These are phyloP conservation scores for Phacellophora camtschatica DNA, from an alignment of 30 jellyfish, hydroid and myxozoan genomes.

Conservation along the genomic window DNA sequence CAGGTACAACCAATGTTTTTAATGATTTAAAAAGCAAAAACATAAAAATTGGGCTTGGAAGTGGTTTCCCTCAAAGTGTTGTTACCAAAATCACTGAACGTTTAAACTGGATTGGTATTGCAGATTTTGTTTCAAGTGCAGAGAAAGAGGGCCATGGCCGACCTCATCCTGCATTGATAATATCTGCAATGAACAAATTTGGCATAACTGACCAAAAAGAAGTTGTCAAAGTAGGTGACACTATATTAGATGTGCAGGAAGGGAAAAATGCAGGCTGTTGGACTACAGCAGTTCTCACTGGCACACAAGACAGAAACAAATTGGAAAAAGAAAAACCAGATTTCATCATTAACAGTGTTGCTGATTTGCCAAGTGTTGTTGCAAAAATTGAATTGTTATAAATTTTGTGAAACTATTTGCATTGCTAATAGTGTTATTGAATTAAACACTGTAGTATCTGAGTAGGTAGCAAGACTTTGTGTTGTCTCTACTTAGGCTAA, in stretches of 20 bases:
- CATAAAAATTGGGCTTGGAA: conserved; percentile 48
- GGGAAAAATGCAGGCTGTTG: conserved; percentile 73
- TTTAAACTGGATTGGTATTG: conserved; percentile 28
- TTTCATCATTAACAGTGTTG: conserved; percentile 41
- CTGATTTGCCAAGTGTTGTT: not conserved
- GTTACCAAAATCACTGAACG: conserved; percentile 7
- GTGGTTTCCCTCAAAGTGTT: conserved; percentile 61
- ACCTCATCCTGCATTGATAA: conserved; percentile 48
- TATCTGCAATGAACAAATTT: conserved; percentile 31
- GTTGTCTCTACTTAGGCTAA: too few species aligned
- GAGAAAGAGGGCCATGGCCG: conserved; percentile 58
- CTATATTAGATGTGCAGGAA: conserved; percentile 38
- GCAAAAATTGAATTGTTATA: conserved; percentile 5
- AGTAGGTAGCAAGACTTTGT: too few species aligned
- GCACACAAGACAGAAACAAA: conserved; percentile 22
- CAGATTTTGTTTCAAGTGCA: conserved; percentile 62
- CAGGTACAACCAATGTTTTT: conserved; percentile 53
- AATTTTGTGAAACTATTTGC: too few species aligned
- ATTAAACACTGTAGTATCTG: too few species aligned
- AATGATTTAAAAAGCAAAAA: not conserved
- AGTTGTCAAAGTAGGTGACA: conserved; percentile 58
- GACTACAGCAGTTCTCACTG: conserved; percentile 55
- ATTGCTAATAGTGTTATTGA: too few species aligned
- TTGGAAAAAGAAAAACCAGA: conserved; percentile 32
- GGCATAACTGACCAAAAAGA: conserved; percentile 7